Evolutionary conservation across 2,797 vertebrate species (phyloP).

Genomic region (Lacerta bilineata): DNA sequence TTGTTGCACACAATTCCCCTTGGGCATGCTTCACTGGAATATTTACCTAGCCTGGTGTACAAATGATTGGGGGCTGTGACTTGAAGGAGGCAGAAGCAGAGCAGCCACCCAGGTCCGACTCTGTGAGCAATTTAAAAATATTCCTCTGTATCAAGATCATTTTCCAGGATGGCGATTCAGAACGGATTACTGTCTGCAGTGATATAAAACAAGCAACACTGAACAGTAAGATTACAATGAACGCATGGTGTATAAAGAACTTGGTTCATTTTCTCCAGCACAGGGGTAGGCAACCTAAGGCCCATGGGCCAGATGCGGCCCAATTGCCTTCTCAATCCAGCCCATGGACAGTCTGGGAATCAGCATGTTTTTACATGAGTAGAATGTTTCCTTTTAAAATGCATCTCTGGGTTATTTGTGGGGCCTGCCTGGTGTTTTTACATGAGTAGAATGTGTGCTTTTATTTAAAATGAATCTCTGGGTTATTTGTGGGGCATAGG

Average conservation of each 20-base stretch:
- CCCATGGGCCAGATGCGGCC: too few relatives aligned
- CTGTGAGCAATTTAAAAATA: not conserved
- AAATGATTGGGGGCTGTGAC: too few relatives aligned
- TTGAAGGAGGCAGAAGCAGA: not conserved
- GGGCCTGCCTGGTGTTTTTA: too few relatives aligned
- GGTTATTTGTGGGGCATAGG: too few relatives aligned
- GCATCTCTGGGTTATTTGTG: too few relatives aligned
- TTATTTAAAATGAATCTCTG: too few relatives aligned
- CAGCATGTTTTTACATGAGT: too few relatives aligned
- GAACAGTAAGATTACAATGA: not conserved
- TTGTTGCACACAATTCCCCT: not conserved
- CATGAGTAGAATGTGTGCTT: too few relatives aligned
- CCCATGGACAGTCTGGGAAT: too few relatives aligned
- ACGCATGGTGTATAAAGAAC: not conserved
- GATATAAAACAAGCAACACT: not conserved
- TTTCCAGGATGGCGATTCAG: not conserved
- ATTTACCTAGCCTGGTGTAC: not conserved
- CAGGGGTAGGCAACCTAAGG: not conserved
- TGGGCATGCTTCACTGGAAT: not conserved
- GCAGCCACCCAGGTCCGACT: too few relatives aligned
- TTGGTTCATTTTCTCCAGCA: not conserved
- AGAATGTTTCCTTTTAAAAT: too few relatives aligned
- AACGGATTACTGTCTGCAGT: not conserved
- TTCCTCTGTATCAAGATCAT: not conserved
- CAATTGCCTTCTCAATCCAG: too few relatives aligned